phyloP scores from a whole-genome alignment of 2,797 vertebrate genomes.

The Lithobates sylvaticus region DNA sequence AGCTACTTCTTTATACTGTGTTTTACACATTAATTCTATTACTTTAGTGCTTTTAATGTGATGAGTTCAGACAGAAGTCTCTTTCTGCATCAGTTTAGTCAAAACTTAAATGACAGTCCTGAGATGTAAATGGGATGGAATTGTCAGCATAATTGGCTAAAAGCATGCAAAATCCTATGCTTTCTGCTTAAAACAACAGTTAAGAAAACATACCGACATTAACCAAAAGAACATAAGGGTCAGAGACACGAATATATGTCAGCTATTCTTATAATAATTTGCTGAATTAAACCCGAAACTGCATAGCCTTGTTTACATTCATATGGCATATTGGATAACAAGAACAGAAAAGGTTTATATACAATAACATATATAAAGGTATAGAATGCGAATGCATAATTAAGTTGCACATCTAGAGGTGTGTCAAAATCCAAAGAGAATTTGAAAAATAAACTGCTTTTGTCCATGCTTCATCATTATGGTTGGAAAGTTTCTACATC shows the following conservation, averaged over 20 bases:
- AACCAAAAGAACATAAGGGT: constrained; percentile 30
- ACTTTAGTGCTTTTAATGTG: constrained; percentile 55
- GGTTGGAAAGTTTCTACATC: background rate
- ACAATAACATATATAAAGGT: constrained; percentile 7
- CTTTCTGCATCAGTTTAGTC: constrained; percentile 49
- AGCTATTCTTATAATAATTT: constrained; percentile 33
- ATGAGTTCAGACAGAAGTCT: constrained; percentile 57
- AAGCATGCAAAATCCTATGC: constrained; percentile 52
- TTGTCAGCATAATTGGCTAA: constrained; percentile 57
- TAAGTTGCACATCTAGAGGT: background rate
- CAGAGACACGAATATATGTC: constrained; percentile 33
- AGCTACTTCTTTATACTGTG: constrained; percentile 39
- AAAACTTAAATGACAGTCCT: constrained; percentile 58
- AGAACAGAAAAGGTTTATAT: background rate
- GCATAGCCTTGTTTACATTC: constrained; percentile 20
- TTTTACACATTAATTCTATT: constrained; percentile 52
- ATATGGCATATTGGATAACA: constrained; percentile 28
- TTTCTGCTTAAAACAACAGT: constrained; percentile 57
- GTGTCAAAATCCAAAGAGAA: background rate
- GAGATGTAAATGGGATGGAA: constrained; percentile 57
- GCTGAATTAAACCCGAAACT: constrained; percentile 14
- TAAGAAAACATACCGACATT: constrained; percentile 55
- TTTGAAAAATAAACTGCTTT: background rate
- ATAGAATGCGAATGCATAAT: constrained; percentile 1
- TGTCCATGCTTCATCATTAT: constrained; percentile 1